A percentile compares a stretch with the other conserved stretches of the same genome.
Conservation (phyloP, 1,140 invertebrate species). For the Drosophila ogumai region DNA sequence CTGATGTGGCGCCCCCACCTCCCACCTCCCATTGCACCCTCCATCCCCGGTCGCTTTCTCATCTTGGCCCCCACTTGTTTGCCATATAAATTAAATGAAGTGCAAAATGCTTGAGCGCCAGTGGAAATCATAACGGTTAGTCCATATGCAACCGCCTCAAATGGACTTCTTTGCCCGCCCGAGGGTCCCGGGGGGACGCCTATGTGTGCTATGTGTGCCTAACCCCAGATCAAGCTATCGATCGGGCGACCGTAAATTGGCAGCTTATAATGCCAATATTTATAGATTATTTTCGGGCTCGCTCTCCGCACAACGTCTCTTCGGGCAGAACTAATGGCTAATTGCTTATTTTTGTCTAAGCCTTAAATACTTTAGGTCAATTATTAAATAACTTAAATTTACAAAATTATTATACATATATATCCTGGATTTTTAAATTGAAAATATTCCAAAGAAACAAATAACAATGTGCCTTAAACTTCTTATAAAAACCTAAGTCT, state of each 20-base stretch:
- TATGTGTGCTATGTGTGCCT: constrained; percentile 50
- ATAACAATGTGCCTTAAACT: background rate
- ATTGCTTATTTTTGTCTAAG: background rate
- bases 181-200: constrained; percentile 13
- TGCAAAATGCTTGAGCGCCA: constrained; percentile 68
- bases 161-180: constrained; percentile 10
- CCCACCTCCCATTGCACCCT: background rate
- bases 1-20: constrained; percentile 65
- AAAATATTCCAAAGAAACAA: background rate
- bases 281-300: constrained; percentile 48
- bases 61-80: constrained; percentile 56
- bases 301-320: background rate
- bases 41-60: constrained; percentile 7
- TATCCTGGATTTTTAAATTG: background rate
- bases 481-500: background rate
- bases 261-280: constrained; percentile 59
- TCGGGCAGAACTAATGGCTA: background rate
- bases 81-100: constrained; percentile 79
- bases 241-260: constrained; percentile 76
- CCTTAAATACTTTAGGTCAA: background rate
- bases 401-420: no score
- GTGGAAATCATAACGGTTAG: constrained; percentile 66
- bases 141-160: constrained; percentile 42
- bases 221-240: constrained; percentile 60
- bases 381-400: background rate